These are phyloP conservation scores for Zalophus californianus DNA, from an alignment of 2,797 vertebrate genomes.

Conservation along the genomic window DNA sequence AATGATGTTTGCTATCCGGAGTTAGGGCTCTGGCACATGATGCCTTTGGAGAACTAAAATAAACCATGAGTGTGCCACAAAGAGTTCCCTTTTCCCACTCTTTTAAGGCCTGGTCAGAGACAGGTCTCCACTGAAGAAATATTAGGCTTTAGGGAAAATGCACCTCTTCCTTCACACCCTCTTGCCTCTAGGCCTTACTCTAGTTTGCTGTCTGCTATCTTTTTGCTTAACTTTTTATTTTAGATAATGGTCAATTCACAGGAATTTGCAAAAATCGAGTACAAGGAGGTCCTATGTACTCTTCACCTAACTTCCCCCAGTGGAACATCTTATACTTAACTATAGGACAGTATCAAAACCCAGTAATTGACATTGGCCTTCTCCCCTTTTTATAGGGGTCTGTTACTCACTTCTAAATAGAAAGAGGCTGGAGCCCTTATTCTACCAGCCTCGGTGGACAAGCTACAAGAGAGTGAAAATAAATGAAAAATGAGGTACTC, in stretches of 20 bases:
- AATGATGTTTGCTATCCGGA: neutral
- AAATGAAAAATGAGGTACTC: neutral
- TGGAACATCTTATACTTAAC: neutral
- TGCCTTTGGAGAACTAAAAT: neutral
- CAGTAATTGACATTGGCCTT: neutral
- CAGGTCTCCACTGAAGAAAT: neutral
- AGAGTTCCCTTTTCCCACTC: neutral
- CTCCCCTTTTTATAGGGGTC: neutral
- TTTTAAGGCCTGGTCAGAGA: neutral
- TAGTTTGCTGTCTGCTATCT: neutral
- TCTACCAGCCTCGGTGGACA: neutral
- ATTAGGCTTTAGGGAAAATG: no score
- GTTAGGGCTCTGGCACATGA: neutral
- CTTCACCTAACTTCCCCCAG: neutral
- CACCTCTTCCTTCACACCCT: neutral
- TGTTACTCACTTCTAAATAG: neutral
- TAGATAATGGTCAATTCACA: neutral
- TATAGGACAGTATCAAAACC: neutral
- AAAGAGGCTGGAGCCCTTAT: neutral
- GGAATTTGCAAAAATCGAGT: neutral
- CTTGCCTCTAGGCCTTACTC: neutral
- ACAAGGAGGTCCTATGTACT: neutral
- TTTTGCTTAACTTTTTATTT: neutral
- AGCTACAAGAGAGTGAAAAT: neutral
- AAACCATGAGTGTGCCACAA: neutral